These are phyloP conservation scores for Eumaeus atala DNA, from an alignment of 1,140 invertebrate species.

Conservation along the genomic window DNA sequence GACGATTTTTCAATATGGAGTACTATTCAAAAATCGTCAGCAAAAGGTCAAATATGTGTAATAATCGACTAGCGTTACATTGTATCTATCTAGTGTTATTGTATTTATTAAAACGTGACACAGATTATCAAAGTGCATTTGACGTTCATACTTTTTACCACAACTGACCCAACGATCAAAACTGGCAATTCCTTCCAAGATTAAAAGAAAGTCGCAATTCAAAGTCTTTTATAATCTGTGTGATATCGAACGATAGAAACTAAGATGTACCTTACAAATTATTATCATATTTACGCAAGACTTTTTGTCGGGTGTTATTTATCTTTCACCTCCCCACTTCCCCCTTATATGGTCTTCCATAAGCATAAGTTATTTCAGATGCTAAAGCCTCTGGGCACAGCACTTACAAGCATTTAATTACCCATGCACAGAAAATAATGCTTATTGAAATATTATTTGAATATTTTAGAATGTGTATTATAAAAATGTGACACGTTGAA, in stretches of 20 bases:
- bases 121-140: slow-evolving; percentile 7
- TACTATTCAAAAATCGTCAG: slow-evolving; percentile 22
- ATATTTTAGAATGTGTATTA: too few relatives aligned
- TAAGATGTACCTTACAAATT: slow-evolving; percentile 11
- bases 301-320: slow-evolving; percentile 12
- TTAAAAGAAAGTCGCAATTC: too few relatives aligned
- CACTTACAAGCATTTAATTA: neutral
- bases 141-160: slow-evolving; percentile 17
- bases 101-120: slow-evolving; percentile 16
- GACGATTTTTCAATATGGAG: too few relatives aligned
- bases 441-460: too few relatives aligned
- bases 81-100: slow-evolving; percentile 53
- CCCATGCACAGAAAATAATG: too few relatives aligned
- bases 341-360: slow-evolving; percentile 16
- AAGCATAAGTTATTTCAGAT: slow-evolving; percentile 4
- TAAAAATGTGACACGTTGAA: too few relatives aligned
- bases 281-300: slow-evolving; percentile 11
- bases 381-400: neutral
- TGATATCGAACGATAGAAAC: slow-evolving; percentile 2
- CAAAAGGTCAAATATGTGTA: slow-evolving; percentile 30
- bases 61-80: slow-evolving; percentile 48
- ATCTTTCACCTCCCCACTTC: neutral
- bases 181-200: too few relatives aligned
- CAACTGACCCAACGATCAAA: too few relatives aligned
- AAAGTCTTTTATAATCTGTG: slow-evolving; percentile 1